A percentile compares a stretch with the other conserved stretches of the same genome.
Evolutionary conservation across 1,140 invertebrate genomes (phyloP).

Genomic region (Neoseiulus cucumeris): DNA sequence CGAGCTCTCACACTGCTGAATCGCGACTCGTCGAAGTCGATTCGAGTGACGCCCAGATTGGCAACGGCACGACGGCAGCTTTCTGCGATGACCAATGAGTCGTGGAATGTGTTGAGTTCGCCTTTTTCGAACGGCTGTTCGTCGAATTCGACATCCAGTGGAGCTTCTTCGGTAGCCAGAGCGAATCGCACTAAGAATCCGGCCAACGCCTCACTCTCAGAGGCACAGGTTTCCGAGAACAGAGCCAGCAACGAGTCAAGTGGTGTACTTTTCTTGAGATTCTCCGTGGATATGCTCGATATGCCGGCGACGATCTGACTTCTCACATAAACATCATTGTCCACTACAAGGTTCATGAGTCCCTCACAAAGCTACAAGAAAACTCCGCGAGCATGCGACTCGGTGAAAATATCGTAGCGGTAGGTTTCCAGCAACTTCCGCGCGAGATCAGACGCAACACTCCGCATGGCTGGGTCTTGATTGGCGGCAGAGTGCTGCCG

Average conservation of each 20-base stretch:
- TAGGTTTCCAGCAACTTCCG: not conserved
- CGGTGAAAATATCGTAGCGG: not conserved
- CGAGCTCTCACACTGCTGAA: not conserved
- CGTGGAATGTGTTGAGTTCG: slow-evolving; percentile 27
- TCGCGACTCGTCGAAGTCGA: not conserved
- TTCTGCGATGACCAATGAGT: not conserved
- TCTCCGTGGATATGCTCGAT: not conserved
- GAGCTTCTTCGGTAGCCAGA: not conserved
- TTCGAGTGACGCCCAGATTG: not conserved
- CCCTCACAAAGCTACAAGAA: not conserved
- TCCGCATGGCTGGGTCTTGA: not conserved
- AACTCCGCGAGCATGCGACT: not conserved
- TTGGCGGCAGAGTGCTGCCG: not conserved
- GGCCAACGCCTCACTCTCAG: not conserved
- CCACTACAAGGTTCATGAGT: not conserved
- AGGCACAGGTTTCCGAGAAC: not conserved
- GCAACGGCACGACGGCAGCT: not conserved
- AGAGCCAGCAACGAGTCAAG: not conserved
- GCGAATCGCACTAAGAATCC: not conserved
- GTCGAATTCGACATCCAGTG: slow-evolving; percentile 15
- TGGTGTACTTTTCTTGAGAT: not conserved
- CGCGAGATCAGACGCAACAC: not conserved
- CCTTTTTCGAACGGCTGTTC: slow-evolving; percentile 33
- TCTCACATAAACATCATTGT: not conserved
- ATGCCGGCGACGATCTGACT: not conserved